Evolutionary conservation across 1,140 invertebrate genomes (phyloP).

Genomic region (Lepidurus apus): DNA sequence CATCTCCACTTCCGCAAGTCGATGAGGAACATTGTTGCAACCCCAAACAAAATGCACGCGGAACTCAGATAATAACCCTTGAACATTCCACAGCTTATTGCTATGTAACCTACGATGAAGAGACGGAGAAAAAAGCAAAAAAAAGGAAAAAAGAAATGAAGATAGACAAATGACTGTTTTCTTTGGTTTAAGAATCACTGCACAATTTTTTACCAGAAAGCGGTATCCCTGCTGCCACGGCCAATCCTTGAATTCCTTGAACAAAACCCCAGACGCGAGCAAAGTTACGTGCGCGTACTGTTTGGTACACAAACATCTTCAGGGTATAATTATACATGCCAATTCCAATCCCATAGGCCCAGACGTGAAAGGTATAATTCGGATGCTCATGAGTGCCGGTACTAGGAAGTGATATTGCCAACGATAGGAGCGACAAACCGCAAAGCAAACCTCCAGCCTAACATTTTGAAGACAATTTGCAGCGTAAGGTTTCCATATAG

Average conservation of each 20-base stretch:
- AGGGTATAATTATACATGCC: slow-evolving; percentile 79
- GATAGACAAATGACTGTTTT: neutral
- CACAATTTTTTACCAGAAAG: slow-evolving; percentile 60
- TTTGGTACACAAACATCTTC: slow-evolving; percentile 82
- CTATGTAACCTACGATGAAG: slow-evolving; percentile 23
- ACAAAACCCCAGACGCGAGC: slow-evolving; percentile 83
- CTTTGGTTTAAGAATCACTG: neutral
- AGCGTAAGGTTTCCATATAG: too few relatives aligned
- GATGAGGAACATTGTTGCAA: slow-evolving; percentile 69
- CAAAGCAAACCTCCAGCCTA: slow-evolving; percentile 30
- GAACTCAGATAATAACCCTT: slow-evolving; percentile 77
- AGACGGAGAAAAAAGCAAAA: neutral
- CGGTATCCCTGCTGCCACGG: slow-evolving; percentile 78
- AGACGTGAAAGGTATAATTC: slow-evolving; percentile 68
- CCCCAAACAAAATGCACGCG: slow-evolving; percentile 66
- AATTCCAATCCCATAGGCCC: slow-evolving; percentile 57
- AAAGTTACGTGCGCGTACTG: slow-evolving; percentile 76
- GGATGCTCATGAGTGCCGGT: neutral
- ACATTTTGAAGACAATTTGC: neutral
- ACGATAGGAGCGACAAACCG: slow-evolving; percentile 28
- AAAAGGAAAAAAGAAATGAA: slow-evolving; percentile 5
- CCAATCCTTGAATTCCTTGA: slow-evolving; percentile 78
- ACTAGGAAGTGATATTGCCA: slow-evolving; percentile 26
- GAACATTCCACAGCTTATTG: slow-evolving; percentile 59
- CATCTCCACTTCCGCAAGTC: slow-evolving; percentile 67